phyloP scores from a whole-genome alignment of 2,797 vertebrate genomes.

The Prunella strophiata region DNA sequence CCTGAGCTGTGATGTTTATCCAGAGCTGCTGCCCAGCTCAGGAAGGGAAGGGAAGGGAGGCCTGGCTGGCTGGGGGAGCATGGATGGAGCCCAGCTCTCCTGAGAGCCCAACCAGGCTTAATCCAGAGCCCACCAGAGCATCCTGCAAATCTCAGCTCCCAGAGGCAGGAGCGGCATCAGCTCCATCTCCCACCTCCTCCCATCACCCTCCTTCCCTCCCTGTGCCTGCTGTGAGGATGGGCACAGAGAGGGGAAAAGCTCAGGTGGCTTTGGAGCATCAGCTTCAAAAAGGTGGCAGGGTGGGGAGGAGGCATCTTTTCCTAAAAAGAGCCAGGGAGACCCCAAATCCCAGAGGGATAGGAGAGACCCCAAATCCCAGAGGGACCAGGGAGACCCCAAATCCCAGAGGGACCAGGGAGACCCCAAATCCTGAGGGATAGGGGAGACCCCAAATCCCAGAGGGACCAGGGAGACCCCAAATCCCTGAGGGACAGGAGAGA shows the following conservation, averaged over 20 bases:
- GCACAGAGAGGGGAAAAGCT: not conserved
- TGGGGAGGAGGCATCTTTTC: not conserved
- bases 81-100: not conserved
- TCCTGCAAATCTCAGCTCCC: not conserved
- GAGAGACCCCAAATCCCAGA: not conserved
- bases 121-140: fast-evolving
- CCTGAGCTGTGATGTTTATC: not conserved
- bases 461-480: not conserved
- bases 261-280: not conserved
- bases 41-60: not conserved
- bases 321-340: no score
- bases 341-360: not conserved
- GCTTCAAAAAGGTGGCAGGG: not conserved
- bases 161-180: not conserved
- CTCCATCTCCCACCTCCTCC: not conserved
- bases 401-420: not conserved
- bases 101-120: not conserved
- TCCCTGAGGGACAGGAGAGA: not conserved
- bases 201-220: not conserved
- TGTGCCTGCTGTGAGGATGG: not conserved
- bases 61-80: not conserved
- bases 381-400: not conserved
- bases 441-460: conserved; percentile 29
- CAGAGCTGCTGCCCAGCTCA: not conserved
- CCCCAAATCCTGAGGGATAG: not conserved